Percentiles rank a stretch among this genome's conserved stretches.
phyloP scores from a whole-genome alignment of 2,888 invertebrate species.

The Crossocerus cetratus region DNA sequence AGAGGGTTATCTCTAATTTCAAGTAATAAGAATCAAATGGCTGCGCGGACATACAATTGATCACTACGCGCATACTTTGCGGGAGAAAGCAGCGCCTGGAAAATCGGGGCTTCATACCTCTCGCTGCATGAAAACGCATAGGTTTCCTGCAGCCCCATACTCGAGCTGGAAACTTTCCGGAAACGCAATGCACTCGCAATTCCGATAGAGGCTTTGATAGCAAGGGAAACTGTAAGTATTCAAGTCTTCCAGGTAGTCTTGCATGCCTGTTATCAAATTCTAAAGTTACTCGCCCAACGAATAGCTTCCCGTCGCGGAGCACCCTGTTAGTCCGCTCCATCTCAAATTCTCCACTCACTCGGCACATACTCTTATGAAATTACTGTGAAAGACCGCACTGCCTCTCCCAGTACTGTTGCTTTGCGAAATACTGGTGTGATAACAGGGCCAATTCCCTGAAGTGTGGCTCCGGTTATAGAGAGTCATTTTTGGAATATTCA shows the following conservation, averaged over 20 bases:
- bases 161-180: slow-evolving; percentile 17
- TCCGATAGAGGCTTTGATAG: slow-evolving; percentile 30
- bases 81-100: neutral
- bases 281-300: slow-evolving; percentile 40
- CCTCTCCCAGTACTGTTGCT: too few relatives aligned
- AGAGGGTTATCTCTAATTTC: slow-evolving; percentile 46
- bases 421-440: too few relatives aligned
- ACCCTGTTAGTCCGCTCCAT: slow-evolving; percentile 15
- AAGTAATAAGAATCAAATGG: slow-evolving; percentile 35
- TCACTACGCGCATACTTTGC: neutral
- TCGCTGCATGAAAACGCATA: too few relatives aligned
- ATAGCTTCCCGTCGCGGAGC: slow-evolving; percentile 27
- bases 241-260: slow-evolving; percentile 22
- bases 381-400: too few relatives aligned
- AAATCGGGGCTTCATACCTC: neutral
- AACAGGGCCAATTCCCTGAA: too few relatives aligned
- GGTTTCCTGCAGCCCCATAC: too few relatives aligned
- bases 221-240: slow-evolving; percentile 32
- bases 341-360: neutral
- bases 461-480: too few relatives aligned
- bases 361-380: neutral
- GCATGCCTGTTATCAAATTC: slow-evolving; percentile 46
- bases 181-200: slow-evolving; percentile 19
- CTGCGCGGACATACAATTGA: slow-evolving; percentile 26
- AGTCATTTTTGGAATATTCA: too few relatives aligned